These are phyloP conservation scores for Ceraclea dissimilis DNA, from an alignment of 2,888 invertebrate species.

Conservation along the genomic window DNA sequence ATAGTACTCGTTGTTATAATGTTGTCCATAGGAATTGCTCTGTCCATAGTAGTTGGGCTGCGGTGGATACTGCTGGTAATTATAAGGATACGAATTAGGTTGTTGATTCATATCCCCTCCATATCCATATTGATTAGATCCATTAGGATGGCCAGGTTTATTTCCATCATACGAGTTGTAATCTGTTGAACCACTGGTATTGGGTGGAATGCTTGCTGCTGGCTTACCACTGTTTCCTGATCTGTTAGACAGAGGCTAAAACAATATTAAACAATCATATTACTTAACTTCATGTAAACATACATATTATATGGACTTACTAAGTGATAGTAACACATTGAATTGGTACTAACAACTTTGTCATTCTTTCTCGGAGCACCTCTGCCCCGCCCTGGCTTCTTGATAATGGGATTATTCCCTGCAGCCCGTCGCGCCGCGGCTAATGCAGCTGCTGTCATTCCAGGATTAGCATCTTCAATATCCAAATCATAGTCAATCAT, in stretches of 20 bases:
- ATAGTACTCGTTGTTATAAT: conserved; percentile 40
- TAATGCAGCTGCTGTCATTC: conserved; percentile 38
- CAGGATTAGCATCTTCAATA: conserved; percentile 58
- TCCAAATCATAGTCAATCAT: conserved; percentile 68
- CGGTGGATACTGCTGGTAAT: conserved; percentile 36
- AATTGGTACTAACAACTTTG: conserved; percentile 11
- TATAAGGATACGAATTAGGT: conserved; percentile 32
- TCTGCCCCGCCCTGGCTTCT: conserved; percentile 21
- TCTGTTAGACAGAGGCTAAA: conserved; percentile 15
- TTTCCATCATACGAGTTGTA: conserved; percentile 16
- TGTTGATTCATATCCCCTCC: conserved; percentile 26
- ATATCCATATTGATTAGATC: conserved; percentile 20
- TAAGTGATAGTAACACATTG: too few species aligned
- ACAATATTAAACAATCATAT: too few species aligned
- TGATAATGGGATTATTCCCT: conserved; percentile 6
- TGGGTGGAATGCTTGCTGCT: conserved; percentile 46
- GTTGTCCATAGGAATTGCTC: conserved; percentile 36
- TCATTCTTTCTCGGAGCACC: conserved; percentile 32
- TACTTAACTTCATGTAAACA: too few species aligned
- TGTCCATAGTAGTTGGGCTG: conserved; percentile 35
- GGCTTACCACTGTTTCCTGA: conserved; percentile 39
- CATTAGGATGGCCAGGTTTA: conserved; percentile 19
- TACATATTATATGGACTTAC: neutral
- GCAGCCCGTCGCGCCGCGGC: conserved; percentile 19
- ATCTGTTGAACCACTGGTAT: conserved; percentile 32